phyloP scores from a whole-genome alignment of 2,888 invertebrate genomes.

The Ariolimax columbianus region DNA sequence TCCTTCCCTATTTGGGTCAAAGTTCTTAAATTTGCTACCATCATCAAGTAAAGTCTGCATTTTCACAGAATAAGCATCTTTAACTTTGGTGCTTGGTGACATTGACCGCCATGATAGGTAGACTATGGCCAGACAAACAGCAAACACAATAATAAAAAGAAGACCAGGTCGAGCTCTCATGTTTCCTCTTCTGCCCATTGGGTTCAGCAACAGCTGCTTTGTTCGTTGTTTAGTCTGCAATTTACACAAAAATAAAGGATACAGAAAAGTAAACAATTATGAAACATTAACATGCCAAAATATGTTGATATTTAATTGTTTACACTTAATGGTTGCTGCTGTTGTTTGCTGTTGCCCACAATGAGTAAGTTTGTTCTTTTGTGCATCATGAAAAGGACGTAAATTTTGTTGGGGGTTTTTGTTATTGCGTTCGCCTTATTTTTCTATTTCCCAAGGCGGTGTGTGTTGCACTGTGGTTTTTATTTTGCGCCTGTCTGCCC shows the following conservation, averaged over 20 bases:
- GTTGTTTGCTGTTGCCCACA: too few relatives aligned
- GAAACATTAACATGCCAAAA: not conserved
- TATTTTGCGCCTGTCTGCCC: too few relatives aligned
- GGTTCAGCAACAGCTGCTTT: not conserved
- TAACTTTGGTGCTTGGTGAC: not conserved
- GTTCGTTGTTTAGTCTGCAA: too few relatives aligned
- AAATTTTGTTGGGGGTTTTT: too few relatives aligned
- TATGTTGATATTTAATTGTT: too few relatives aligned
- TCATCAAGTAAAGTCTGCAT: not conserved
- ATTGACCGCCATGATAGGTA: constrained; percentile 46
- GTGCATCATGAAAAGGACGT: too few relatives aligned
- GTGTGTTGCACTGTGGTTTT: too few relatives aligned
- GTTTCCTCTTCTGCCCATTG: constrained; percentile 44
- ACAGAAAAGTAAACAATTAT: not conserved
- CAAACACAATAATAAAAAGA: constrained; percentile 33
- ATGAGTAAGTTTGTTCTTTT: too few relatives aligned
- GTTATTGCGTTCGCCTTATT: too few relatives aligned
- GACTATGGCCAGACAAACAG: constrained; percentile 40
- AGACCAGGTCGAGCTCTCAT: constrained; percentile 46
- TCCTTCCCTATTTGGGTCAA: not conserved
- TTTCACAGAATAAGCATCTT: not conserved
- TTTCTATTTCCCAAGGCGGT: too few relatives aligned
- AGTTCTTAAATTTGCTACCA: not conserved
- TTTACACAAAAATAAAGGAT: too few relatives aligned
- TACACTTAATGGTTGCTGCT: too few relatives aligned